Percentiles rank a stretch among this genome's conserved stretches.
Conservation (phyloP, 2,797 vertebrate genomes). For the Apogon hyalosoma region DNA sequence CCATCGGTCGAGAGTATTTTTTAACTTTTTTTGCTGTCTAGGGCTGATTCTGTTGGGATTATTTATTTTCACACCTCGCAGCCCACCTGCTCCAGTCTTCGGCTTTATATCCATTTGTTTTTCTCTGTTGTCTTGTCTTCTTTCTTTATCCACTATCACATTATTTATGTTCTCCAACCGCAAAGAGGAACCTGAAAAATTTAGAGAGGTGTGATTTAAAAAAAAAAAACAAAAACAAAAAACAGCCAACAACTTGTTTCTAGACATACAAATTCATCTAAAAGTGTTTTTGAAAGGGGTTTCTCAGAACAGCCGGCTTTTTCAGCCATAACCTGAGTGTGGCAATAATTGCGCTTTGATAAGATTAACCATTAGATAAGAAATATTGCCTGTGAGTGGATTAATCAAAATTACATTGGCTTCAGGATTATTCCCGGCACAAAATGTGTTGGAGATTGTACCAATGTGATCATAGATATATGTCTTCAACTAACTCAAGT, state of each 20-base stretch:
- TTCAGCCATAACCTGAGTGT: too few relatives aligned
- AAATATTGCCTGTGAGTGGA: too few relatives aligned
- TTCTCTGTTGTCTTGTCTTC: conserved; percentile 2
- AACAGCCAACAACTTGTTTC: neutral
- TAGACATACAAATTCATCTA: too few relatives aligned
- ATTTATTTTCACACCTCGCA: conserved; percentile 59
- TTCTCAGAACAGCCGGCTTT: too few relatives aligned
- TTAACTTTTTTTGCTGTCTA: conserved; percentile 42
- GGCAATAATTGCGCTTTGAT: too few relatives aligned
- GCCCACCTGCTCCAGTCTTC: conserved; percentile 40
- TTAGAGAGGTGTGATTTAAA: neutral
- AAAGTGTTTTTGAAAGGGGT: too few relatives aligned
- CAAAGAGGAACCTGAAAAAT: conserved; percentile 17
- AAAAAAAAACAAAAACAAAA: neutral
- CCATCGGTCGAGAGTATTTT: conserved; percentile 67
- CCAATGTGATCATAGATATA: too few relatives aligned
- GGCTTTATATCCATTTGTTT: conserved; percentile 41
- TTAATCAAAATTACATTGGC: too few relatives aligned
- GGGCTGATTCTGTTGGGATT: conserved; percentile 15
- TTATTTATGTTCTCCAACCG: conserved; percentile 18
- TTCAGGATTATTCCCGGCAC: too few relatives aligned
- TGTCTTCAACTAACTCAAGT: too few relatives aligned
- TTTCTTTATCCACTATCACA: conserved; percentile 29
- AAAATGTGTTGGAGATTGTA: too few relatives aligned
- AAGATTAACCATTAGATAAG: too few relatives aligned